A percentile compares a stretch with the other conserved stretches of the same genome.
Conservation (phyloP, 1,140 invertebrate species). For the Phocides pigmalion region DNA sequence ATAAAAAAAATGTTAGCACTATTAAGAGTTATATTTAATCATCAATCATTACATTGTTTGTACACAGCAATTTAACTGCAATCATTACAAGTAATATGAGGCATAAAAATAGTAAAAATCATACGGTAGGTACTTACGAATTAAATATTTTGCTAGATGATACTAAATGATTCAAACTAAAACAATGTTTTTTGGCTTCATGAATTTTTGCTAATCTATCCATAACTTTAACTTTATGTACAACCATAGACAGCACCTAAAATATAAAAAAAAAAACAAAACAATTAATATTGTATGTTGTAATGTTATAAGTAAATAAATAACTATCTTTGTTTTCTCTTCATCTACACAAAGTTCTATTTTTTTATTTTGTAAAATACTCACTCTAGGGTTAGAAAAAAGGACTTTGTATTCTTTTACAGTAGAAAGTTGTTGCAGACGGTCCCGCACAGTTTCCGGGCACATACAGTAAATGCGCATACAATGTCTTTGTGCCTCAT, state of each 20-base stretch:
- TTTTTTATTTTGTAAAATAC: conserved; percentile 11
- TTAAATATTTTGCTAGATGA: conserved; percentile 83
- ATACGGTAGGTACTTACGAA: conserved; percentile 82
- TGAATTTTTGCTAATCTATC: conserved; percentile 81
- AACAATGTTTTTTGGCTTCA: conserved; percentile 82
- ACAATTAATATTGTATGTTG: too few species aligned
- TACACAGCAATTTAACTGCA: too few species aligned
- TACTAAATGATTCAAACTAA: conserved; percentile 84
- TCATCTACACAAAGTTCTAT: too few species aligned
- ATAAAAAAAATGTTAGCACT: too few species aligned
- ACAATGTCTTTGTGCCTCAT: conserved; percentile 78
- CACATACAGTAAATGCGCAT: conserved; percentile 83
- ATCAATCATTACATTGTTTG: too few species aligned
- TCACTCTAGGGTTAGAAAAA: conserved; percentile 82
- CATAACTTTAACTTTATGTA: conserved; percentile 84
- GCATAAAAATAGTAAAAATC: too few species aligned
- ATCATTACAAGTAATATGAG: too few species aligned
- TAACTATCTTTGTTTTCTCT: too few species aligned
- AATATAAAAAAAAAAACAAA: background rate
- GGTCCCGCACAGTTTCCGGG: conserved; percentile 78
- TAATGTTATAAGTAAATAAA: too few species aligned
- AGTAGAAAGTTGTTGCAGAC: conserved; percentile 78
- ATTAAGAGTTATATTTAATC: too few species aligned
- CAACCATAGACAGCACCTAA: conserved; percentile 81
- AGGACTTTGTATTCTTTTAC: conserved; percentile 83